Evolutionary conservation across 2,797 vertebrate genomes (phyloP), one percentile per base, ranked within the genome.

Genomic region (Tokudaia muenninki): DNA sequence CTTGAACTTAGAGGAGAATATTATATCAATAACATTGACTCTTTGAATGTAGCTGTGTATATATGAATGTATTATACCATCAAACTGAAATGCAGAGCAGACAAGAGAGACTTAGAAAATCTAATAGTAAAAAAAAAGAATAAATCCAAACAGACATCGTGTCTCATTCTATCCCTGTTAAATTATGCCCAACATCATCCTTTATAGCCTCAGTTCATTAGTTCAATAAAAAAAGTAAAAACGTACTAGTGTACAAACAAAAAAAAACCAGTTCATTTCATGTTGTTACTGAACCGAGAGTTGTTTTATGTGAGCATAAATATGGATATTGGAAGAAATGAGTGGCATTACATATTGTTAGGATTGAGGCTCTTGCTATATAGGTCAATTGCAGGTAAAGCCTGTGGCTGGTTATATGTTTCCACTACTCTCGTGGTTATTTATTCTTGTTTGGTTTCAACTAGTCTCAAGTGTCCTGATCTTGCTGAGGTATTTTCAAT

Each of bases 221-320:
- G 70, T 87, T 93, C 67, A 59, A 74, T 81, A 82, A 94, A 59
- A 44, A 94, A 86, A 92, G 83, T 24, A 57, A 89, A 81, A 65
- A 37, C 19, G 44, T 87, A 57, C 26, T 94, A 29, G 80, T 77
- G 57, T 84, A 74, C 6, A 92, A 78, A 11, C 44, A 17, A 91
- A 61, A 52, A 92, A 47, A 61, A 41, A 41, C 41, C 82, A 74
- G 16, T 41, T 87, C 70, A 0, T 63, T 88, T 88, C 3, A 2
- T 93, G 52, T 72, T 95, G 95, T 97, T 26, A 57, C n/a, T 80
- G 24, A 97, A 47, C 83, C 37, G 47, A 78, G 2, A 79, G 37
- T 86, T 86, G 22, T 88, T 84, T 81, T 94, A 67, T 82, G 37
- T 92, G 21, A 81, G n/a, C 26, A 7, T 92, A 78, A 86, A 34